A percentile compares a stretch with the other conserved stretches of the same genome.
Conservation (phyloP, 2,888 invertebrate genomes). For the Lycia hirtaria region DNA sequence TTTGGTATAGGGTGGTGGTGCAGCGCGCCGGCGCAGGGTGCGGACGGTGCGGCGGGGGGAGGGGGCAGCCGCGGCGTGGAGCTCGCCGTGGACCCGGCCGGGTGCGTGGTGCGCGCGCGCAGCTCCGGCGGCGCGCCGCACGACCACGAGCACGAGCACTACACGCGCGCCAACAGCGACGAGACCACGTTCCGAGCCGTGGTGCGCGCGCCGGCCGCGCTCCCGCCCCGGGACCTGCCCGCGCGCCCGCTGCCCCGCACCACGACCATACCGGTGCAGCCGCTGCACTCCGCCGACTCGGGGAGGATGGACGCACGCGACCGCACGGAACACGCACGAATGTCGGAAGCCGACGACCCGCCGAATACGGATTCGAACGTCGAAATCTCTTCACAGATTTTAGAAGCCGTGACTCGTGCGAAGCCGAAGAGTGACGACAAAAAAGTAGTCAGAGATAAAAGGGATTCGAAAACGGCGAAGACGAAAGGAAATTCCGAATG, state of each 20-base stretch:
- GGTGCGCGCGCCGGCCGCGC: constrained; percentile 80
- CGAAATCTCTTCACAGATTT: constrained; percentile 4
- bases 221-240: constrained; percentile 56
- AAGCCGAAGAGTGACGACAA: constrained; percentile 15
- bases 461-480: constrained; percentile 16
- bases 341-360: neutral
- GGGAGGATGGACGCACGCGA: too few relatives aligned
- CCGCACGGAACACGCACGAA: too few relatives aligned
- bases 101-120: constrained; percentile 84
- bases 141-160: constrained; percentile 71
- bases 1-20: constrained; percentile 88
- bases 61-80: constrained; percentile 81
- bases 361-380: constrained; percentile 1
- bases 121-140: constrained; percentile 62
- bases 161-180: constrained; percentile 84
- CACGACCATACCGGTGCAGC: constrained; percentile 74
- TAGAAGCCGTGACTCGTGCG: constrained; percentile 8
- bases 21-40: too few relatives aligned
- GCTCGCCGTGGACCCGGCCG: constrained; percentile 88
- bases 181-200: constrained; percentile 89
- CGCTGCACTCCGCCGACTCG: constrained; percentile 47
- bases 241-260: constrained; percentile 64
- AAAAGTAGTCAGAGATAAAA: constrained; percentile 24
- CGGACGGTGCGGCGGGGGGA: constrained; percentile 69
- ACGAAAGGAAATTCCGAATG: constrained; percentile 9